Evolutionary conservation across 1,140 invertebrate species (phyloP).

Genomic region (Hesperophylax magnus): DNA sequence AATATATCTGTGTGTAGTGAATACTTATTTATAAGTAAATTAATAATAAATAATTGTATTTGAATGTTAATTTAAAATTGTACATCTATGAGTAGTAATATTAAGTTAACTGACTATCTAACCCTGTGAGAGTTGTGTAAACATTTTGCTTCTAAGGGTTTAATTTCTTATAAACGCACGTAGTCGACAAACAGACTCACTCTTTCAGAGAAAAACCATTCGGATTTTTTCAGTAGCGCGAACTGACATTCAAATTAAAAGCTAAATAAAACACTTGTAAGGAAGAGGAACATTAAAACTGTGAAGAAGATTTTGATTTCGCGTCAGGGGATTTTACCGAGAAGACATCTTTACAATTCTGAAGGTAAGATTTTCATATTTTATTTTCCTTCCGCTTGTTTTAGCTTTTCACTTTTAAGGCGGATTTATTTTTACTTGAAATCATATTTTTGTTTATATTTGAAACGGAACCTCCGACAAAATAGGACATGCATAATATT

Average conservation of each 20-base stretch:
- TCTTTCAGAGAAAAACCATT: not conserved
- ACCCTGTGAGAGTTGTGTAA: conserved; percentile 12
- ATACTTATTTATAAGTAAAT: conserved; percentile 1
- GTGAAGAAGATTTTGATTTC: conserved; percentile 25
- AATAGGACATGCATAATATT: no score
- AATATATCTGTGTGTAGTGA: conserved; percentile 22
- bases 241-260: conserved; percentile 14
- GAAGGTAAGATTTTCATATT: conserved; percentile 24
- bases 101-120: not conserved
- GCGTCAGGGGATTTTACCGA: conserved; percentile 19
- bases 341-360: conserved; percentile 10
- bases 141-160: not conserved
- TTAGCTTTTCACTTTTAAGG: not conserved
- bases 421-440: not conserved
- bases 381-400: not conserved
- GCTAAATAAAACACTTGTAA: conserved; percentile 11
- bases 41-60: not conserved
- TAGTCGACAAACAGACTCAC: conserved; percentile 8
- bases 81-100: not conserved
- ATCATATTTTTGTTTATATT: no score
- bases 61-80: not conserved
- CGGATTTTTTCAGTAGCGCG: conserved; percentile 1
- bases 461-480: no score
- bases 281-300: not conserved
- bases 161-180: not conserved